A percentile compares a stretch with the other conserved stretches of the same genome.
These are phyloP conservation scores for Chaetophractus vellerosus DNA, from an alignment of 2,797 vertebrate genomes.

Conservation along the genomic window DNA sequence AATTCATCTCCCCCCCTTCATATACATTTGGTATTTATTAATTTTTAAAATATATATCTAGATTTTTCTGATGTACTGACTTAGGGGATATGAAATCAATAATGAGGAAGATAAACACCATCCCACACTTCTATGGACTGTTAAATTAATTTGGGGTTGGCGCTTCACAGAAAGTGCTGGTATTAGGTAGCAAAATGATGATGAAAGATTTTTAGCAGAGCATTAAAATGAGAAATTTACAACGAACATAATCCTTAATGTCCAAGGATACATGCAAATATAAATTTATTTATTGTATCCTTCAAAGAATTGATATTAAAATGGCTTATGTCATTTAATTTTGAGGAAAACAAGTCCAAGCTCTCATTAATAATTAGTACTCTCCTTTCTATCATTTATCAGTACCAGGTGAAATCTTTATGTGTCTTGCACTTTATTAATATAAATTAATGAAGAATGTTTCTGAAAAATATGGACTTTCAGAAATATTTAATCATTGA, in stretches of 20 bases:
- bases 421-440: background rate
- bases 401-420: constrained; percentile 16
- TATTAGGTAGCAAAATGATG: background rate
- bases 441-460: background rate
- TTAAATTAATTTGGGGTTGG: constrained; percentile 33
- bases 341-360: background rate
- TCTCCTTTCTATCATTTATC: background rate
- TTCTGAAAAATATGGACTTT: background rate
- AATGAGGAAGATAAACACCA: background rate
- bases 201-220: constrained; percentile 9
- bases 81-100: constrained; percentile 1
- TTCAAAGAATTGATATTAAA: constrained; percentile 17
- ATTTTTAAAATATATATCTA: background rate
- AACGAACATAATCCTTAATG: constrained; percentile 20
- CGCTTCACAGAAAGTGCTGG: background rate
- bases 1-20: background rate
- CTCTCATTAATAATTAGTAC: background rate
- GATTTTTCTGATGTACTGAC: background rate
- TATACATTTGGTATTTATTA: background rate
- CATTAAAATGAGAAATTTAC: constrained; percentile 51
- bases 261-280: constrained; percentile 37
- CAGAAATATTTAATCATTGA: constrained; percentile 11
- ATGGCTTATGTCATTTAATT: constrained; percentile 32
- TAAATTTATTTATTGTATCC: background rate
- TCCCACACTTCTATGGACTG: background rate